Percentiles rank a stretch among this genome's conserved stretches.
Conservation (phyloP, 2,888 invertebrate genomes). For the Cheilosia vulpina region DNA sequence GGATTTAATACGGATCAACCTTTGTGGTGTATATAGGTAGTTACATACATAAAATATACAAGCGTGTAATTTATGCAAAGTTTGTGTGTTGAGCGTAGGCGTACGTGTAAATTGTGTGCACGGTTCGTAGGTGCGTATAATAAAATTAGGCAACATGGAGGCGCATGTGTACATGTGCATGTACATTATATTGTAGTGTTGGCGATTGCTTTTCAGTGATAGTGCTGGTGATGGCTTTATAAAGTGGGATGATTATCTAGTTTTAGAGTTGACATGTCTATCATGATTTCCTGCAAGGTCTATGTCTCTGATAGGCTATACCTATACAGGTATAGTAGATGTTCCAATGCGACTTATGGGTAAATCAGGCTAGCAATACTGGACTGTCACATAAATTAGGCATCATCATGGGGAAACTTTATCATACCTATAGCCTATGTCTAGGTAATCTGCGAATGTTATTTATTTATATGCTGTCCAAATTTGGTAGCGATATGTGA, state of each 20-base stretch:
- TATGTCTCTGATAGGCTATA: no score
- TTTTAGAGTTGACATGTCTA: no score
- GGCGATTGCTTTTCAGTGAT: neutral
- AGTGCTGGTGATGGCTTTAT: constrained; percentile 9
- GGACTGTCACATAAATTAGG: no score
- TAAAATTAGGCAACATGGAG: constrained; percentile 16
- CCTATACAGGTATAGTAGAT: no score
- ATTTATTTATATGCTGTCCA: no score
- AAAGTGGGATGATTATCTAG: neutral
- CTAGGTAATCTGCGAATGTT: no score
- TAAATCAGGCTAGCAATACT: no score
- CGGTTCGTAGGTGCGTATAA: constrained; percentile 14
- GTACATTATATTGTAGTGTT: neutral
- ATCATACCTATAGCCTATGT: no score
- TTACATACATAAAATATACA: neutral
- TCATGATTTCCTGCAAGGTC: no score
- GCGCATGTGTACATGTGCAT: neutral
- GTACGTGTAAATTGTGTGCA: constrained; percentile 38
- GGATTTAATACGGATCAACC: constrained; percentile 65
- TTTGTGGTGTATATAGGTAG: constrained; percentile 39
- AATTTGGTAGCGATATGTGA: no score
- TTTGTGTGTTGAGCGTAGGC: constrained; percentile 22
- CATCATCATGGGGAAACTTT: no score
- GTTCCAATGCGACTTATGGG: no score
- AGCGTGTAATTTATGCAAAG: constrained; percentile 54